Base-by-base conservation (phyloP, 2,888 invertebrate genomes). In the Melanostoma mellinum region DNA sequence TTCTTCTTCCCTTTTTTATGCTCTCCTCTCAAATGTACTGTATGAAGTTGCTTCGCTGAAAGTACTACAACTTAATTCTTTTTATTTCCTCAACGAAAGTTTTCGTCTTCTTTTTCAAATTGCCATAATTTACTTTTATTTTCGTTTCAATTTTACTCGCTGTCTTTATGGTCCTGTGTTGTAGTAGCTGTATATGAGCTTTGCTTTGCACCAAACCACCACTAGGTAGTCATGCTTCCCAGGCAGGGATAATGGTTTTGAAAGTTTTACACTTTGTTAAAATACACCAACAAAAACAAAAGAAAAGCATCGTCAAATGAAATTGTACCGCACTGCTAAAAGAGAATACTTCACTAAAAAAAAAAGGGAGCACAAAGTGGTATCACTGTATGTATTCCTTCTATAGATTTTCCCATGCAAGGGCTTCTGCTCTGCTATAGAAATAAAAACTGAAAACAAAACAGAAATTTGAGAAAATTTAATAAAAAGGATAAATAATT, bases 121-220 rank as follows among this genome's bases (percentile, higher is more conserved):
- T 85, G 85, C 85, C 85, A 80, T 85, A 85, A 85, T 85, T 85
- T 85, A 85, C 80, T 85, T 80, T 80, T 85, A 85, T 85, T 85
- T 85, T 85, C 85, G 80, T 80, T 80, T 80, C 80, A 85, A 80
- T 75, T 80, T 85, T 72, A 76, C 78, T 68, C 33, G 72, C 10
- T 79, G 68, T 71, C 74, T 75, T 71, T 63, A 58, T 73, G 35
- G 74, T 42, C 46, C 38, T 52, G 50, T 36, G 20, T 20, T 20
- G 20, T 6, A 60, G 53, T n/a, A 10, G 53, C 10, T 35, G 8
- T 48, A 20, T 38, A 52, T 2, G 9, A 48, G 30, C 61, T 63
- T 75, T 46, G 40, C 53, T 63, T 44, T 63, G 20, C 20, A 20
- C 20, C 20, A 1, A 20, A 20, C 36, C 50, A 63, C 48, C 40